Evolutionary conservation across 1,140 invertebrate genomes (phyloP).

Genomic region (Brevipalpus yothersi): DNA sequence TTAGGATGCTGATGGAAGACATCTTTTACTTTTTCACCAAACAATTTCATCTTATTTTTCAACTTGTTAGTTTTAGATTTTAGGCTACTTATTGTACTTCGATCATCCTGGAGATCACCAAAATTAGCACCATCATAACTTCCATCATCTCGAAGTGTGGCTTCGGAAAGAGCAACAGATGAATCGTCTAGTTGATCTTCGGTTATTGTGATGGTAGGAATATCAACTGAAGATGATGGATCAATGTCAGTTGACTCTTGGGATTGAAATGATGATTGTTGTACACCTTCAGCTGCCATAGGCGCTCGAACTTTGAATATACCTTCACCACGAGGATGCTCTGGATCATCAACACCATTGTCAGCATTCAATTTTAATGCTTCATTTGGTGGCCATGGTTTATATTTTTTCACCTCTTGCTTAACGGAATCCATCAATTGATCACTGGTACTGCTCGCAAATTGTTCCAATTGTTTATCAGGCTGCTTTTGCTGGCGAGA

Average conservation of each 20-base stretch:
- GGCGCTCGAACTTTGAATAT: neutral
- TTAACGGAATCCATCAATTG: neutral
- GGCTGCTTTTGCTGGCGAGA: neutral
- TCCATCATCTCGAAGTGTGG: neutral
- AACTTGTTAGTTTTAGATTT: neutral
- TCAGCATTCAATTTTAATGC: too few relatives aligned
- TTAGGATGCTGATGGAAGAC: neutral
- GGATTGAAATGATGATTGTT: neutral
- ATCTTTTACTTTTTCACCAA: neutral
- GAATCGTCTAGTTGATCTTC: neutral
- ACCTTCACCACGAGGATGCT: neutral
- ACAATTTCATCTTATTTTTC: neutral
- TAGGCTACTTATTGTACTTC: neutral
- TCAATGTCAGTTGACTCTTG: neutral
- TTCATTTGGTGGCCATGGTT: too few relatives aligned
- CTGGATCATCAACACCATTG: neutral
- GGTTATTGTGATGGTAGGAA: neutral
- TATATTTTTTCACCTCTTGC: neutral
- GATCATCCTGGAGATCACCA: neutral
- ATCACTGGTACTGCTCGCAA: neutral
- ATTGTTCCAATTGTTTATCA: neutral
- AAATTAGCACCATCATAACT: neutral
- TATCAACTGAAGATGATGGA: neutral
- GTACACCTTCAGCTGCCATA: neutral
- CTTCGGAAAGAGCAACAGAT: neutral